Conservation (phyloP, 2,797 vertebrate genomes). For the Enteromius radiatus region DNA sequence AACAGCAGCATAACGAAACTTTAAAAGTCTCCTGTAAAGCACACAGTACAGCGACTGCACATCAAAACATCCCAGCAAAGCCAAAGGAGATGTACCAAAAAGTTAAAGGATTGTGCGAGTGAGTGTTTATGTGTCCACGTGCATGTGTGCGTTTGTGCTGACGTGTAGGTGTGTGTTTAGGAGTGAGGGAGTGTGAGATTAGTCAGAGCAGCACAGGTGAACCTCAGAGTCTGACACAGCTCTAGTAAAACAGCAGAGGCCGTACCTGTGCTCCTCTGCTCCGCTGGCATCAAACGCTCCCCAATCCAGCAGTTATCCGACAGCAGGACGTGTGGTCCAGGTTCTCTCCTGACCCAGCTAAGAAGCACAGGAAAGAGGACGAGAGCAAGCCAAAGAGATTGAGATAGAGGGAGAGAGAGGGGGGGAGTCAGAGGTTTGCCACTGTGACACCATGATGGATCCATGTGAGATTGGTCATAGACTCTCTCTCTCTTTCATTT, state of each 20-base stretch:
- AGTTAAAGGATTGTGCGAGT: slow-evolving; percentile 34
- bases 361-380: slow-evolving; percentile 66
- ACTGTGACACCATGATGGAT: slow-evolving; percentile 82
- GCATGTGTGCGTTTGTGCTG: background rate
- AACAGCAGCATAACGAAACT: background rate
- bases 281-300: slow-evolving; percentile 49
- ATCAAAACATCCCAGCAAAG: slow-evolving; percentile 7
- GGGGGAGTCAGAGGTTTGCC: slow-evolving; percentile 77
- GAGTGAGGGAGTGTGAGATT: slow-evolving; percentile 58
- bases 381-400: slow-evolving; percentile 58
- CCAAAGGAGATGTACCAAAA: slow-evolving; percentile 9
- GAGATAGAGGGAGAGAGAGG: slow-evolving; percentile 60
- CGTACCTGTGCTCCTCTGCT: slow-evolving; percentile 73
- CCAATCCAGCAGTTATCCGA: slow-evolving; percentile 78
- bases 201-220: slow-evolving; percentile 71
- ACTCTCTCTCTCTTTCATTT: slow-evolving; percentile 60
- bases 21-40: slow-evolving; percentile 17
- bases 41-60: slow-evolving; percentile 18
- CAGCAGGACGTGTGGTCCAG: slow-evolving; percentile 68
- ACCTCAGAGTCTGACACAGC: slow-evolving; percentile 55
- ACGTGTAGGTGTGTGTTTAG: slow-evolving; percentile 26
- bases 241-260: slow-evolving; percentile 62
- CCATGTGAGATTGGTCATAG: slow-evolving; percentile 83
- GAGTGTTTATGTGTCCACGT: slow-evolving; percentile 21
- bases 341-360: slow-evolving; percentile 71